Evolutionary conservation across 2,888 invertebrate species (phyloP).

Genomic region (Anarsia innoxiella): DNA sequence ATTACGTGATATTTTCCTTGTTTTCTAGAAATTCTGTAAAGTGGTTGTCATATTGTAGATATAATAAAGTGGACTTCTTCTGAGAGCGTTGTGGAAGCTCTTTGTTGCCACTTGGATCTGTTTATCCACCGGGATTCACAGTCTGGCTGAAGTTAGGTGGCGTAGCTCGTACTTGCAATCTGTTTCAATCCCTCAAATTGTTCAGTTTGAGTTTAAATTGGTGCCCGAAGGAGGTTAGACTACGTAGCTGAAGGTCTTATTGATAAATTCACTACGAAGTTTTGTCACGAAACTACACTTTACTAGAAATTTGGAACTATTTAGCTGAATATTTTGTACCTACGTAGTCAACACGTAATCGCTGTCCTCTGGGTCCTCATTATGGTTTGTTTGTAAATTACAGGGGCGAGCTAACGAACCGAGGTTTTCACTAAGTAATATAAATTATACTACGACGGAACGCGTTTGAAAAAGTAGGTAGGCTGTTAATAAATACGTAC

Average conservation of each 20-base stretch:
- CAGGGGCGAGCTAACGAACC: constrained; percentile 5
- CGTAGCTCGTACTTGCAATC: neutral
- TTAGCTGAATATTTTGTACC: constrained; percentile 10
- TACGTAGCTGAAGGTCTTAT: neutral
- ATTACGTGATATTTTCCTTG: no score
- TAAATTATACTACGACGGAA: constrained; percentile 3
- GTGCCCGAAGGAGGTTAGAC: constrained; percentile 13
- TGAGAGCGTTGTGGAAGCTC: constrained; percentile 37
- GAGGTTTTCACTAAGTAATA: constrained; percentile 4
- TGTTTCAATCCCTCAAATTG: constrained; percentile 13
- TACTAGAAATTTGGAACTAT: constrained; percentile 3
- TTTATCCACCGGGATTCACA: constrained; percentile 11
- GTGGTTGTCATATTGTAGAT: neutral
- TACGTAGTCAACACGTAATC: constrained; percentile 2
- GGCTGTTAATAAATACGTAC: no score
- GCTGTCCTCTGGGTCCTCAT: neutral
- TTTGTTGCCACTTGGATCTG: constrained; percentile 32
- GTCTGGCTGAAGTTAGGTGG: constrained; percentile 5
- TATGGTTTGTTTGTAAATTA: no score
- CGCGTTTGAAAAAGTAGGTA: no score
- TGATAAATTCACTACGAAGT: constrained; percentile 2
- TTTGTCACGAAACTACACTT: no score
- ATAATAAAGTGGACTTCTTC: constrained; percentile 39
- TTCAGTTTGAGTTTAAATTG: constrained; percentile 14
- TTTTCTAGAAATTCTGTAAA: neutral